A percentile compares a stretch with the other conserved stretches of the same genome.
These are phyloP conservation scores for Notoglanidium macrostoma DNA, from an alignment of 2,797 vertebrate species.

Conservation along the genomic window DNA sequence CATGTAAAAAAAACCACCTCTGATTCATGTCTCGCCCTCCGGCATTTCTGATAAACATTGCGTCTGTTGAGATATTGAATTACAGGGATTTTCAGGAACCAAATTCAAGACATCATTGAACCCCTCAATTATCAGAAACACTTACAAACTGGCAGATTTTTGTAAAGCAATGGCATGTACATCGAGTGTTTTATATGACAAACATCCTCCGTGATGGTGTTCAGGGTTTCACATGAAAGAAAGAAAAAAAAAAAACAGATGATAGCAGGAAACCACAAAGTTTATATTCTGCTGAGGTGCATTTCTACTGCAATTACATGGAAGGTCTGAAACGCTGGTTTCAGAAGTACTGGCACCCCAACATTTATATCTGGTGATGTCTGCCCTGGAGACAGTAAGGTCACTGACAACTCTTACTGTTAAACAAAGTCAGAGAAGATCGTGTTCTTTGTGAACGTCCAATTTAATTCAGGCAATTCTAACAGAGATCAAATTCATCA, in stretches of 20 bases:
- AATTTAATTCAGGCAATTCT: not conserved
- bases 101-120: not conserved
- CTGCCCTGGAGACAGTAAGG: not conserved
- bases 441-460: not conserved
- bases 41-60: conserved; percentile 22
- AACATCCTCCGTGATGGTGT: conserved; percentile 6
- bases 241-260: not conserved
- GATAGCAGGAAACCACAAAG: conserved; percentile 39
- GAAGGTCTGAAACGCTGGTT: not conserved
- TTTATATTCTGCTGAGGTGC: conserved; percentile 55
- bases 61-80: conserved; percentile 1
- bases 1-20: conserved; percentile 13
- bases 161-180: not conserved
- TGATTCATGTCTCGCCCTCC: conserved; percentile 3
- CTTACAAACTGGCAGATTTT: not conserved
- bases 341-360: not conserved
- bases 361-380: not conserved
- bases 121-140: not conserved
- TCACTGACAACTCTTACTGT: not conserved
- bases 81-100: conserved; percentile 26
- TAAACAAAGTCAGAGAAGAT: not conserved
- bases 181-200: not conserved
- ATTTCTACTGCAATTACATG: conserved; percentile 52
- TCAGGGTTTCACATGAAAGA: conserved; percentile 7
- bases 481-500: not conserved